Evolutionary conservation across 2,113 vertebrate species (phyloP), one percentile per base, ranked within the genome.

Genomic region (Lampris incognitus): DNA sequence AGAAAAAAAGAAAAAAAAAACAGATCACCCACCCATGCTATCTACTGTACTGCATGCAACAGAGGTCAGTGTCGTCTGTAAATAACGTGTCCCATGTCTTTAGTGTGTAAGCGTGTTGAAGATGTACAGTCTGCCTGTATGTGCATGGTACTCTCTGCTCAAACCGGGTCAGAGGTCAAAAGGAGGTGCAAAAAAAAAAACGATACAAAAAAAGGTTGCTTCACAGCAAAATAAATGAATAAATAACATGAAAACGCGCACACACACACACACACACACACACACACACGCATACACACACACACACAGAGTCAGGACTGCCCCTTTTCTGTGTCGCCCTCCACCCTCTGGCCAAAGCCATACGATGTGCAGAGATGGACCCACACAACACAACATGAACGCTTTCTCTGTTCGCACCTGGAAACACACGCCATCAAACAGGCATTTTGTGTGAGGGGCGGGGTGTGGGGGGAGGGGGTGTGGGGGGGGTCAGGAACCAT

Each of bases 341-440:
- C 50, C 44, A 55, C 81, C 84, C 74, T 83, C 74, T 62, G 41
- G 85, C 83, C 87, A 89, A 93, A 94, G 93, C 93, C 93, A 94
- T 93, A 93, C 49, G 90, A 76, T 86, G 81, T 40, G 76, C 77
- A 85, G 85, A 90, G 86, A 74, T 80, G 78, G 84, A 83, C 77
- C 63, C 82, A 55, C 55, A 82, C 68, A 56, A 69, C 69, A 64
- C 54, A 3, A 39, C 11, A 13, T 3, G 38, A 13, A 68, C n/a
- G 40, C 60, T 79, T 74, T 77, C 72, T 68, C 37, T 69, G 55
- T 72, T 81, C 38, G 50, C 66, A 72, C 60, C 46, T 5, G 52
- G 72, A 85, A 75, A 81, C 72, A 73, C 60, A 9, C 63, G 66
- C 24, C 24, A 78, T 78, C 75, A 74, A 39, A 69, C 42, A 39